Evolutionary conservation across 2,888 invertebrate species (phyloP).

Genomic region (Drosophila nr. medialis): DNA sequence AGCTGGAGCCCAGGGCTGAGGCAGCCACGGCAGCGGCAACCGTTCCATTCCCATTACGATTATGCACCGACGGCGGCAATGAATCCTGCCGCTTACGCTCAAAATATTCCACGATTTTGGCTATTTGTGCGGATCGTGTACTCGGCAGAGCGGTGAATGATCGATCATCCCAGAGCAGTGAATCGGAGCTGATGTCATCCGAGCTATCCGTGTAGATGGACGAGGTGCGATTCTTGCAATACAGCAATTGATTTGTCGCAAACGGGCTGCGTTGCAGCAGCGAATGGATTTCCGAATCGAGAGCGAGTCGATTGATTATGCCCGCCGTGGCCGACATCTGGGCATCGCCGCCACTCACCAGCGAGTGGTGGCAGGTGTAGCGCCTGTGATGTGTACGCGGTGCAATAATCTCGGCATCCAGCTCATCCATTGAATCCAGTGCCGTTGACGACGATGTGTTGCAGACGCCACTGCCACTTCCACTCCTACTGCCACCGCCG

Average conservation of each 20-base stretch:
- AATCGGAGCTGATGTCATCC: constrained; percentile 93
- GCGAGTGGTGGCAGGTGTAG: constrained; percentile 82
- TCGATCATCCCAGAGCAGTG: constrained; percentile 89
- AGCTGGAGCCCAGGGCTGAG: constrained; percentile 81
- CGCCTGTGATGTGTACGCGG: constrained; percentile 77
- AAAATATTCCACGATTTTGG: constrained; percentile 95
- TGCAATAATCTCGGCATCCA: constrained; percentile 84
- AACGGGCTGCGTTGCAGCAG: constrained; percentile 85
- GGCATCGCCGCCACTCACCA: constrained; percentile 81
- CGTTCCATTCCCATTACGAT: constrained; percentile 69
- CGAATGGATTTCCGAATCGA: constrained; percentile 85
- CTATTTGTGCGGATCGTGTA: constrained; percentile 89
- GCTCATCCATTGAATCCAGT: constrained; percentile 87
- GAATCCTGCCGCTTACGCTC: constrained; percentile 89
- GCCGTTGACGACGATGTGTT: constrained; percentile 83
- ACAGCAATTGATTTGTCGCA: constrained; percentile 86
- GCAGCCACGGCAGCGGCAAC: constrained; percentile 83
- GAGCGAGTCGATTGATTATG: constrained; percentile 85
- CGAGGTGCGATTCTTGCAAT: constrained; percentile 89
- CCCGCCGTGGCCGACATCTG: constrained; percentile 84
- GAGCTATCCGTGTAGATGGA: constrained; percentile 95
- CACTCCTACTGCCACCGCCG: constrained; percentile 32
- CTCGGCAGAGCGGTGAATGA: constrained; percentile 86
- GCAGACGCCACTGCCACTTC: constrained; percentile 13
- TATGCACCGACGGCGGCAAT: constrained; percentile 67